Evolutionary conservation across 2,888 invertebrate species (phyloP), one percentile per base, ranked within the genome.

Genomic region (Lasius fuliginosus): DNA sequence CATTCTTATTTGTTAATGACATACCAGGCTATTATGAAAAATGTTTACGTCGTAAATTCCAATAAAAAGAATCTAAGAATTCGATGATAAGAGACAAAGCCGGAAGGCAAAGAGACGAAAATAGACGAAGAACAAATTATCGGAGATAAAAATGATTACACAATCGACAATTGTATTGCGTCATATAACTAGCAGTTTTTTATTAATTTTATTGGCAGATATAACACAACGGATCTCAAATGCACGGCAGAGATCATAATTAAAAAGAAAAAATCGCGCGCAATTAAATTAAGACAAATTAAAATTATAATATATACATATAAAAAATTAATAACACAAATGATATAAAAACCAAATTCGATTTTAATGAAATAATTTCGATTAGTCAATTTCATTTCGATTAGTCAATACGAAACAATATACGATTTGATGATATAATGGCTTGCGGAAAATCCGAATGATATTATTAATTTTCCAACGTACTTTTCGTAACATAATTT

Each of bases 151-250:
- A 85, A 86, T 68, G 75, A 56, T 73, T 65, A 83, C 81, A 83
- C 77, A 79, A 83, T 82, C 58, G 79, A 69, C 76, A 73, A 76
- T 73, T 58, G 46, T 53, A 58, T 69, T 36, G 40, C 33, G 76
- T 76, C 87, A 85, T 89, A 92, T 92, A 92, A 93, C 92, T 93
- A 93, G 91, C 91, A 83, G 90, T 85, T 90, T 89, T n/a, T 87
- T 84, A 86, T 58, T 82, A 67, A 85, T 36, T 36, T 36, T 36
- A 36, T 36, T 36, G 36, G 87, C 91, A 92, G 92, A 49, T 89
- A 91, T 92, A 92, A 90, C 87, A 30, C 86, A 88, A 85, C 58
- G 90, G 76, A 83, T 90, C 89, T 92, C 89, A 89, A 86, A 53
- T 23, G 56, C 27, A 68, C 33, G 53, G 6, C n/a, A 40, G 15